phyloP scores from a whole-genome alignment of 2,888 invertebrate genomes.

The Macaria notata region DNA sequence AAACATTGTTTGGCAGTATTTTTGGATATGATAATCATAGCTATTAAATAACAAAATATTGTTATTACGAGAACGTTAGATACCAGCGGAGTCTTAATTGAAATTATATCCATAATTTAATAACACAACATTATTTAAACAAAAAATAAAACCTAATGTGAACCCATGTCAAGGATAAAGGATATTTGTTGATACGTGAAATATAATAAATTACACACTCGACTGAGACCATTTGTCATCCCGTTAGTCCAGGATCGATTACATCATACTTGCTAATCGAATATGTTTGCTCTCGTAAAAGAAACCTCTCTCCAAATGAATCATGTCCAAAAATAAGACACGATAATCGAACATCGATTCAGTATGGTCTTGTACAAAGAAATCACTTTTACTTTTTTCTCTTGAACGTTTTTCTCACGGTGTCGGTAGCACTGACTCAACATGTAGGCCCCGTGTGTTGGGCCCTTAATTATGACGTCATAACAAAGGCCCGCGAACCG shows the following conservation, averaged over 20 bases:
- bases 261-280: constrained; percentile 71
- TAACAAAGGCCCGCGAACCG: constrained; percentile 48
- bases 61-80: too few species aligned
- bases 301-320: constrained; percentile 70
- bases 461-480: constrained; percentile 76
- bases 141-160: too few species aligned
- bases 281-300: constrained; percentile 57
- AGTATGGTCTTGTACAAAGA: constrained; percentile 69
- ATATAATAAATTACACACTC: too few species aligned
- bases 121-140: too few species aligned
- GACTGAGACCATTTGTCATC: constrained; percentile 42
- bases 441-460: constrained; percentile 53
- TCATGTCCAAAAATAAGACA: constrained; percentile 67
- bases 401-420: constrained; percentile 61
- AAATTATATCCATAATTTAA: too few species aligned
- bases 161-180: too few species aligned
- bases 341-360: constrained; percentile 69
- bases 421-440: constrained; percentile 60
- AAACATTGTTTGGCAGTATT: too few species aligned
- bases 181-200: too few species aligned
- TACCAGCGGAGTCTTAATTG: too few species aligned
- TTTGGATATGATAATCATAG: too few species aligned
- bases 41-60: too few species aligned
- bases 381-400: constrained; percentile 75
- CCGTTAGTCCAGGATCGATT: constrained; percentile 58